Conservation (phyloP, 2,888 invertebrate species). For the Phyto melanocephala region DNA sequence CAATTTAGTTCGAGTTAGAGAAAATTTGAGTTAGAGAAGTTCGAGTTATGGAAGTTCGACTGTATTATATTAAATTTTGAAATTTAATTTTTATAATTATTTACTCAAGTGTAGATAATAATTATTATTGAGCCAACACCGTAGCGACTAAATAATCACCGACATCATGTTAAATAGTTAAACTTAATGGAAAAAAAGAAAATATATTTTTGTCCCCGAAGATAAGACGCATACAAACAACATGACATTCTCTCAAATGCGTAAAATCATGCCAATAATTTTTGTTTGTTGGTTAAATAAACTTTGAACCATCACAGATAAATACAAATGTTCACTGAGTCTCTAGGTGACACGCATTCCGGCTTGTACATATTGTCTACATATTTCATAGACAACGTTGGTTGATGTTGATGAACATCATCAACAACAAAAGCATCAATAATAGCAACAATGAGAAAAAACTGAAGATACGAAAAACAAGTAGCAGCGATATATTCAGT, state of each 20-base stretch:
- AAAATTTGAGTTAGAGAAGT: too few species aligned
- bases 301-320: conserved; percentile 50
- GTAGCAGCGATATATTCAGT: too few species aligned
- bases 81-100: too few species aligned
- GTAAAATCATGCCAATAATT: conserved; percentile 50
- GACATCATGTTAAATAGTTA: too few species aligned
- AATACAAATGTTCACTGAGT: conserved; percentile 43
- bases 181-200: too few species aligned
- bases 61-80: too few species aligned
- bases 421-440: conserved; percentile 14
- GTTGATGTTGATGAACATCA: conserved; percentile 17
- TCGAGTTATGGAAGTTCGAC: too few species aligned
- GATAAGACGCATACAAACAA: conserved; percentile 9
- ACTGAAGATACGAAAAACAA: too few species aligned
- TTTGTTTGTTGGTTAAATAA: conserved; percentile 39
- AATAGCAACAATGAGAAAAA: conserved; percentile 21
- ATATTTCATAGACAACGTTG: conserved; percentile 35
- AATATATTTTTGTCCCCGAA: not conserved
- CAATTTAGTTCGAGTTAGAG: too few species aligned
- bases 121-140: too few species aligned
- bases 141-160: too few species aligned
- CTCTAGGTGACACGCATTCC: conserved; percentile 52
- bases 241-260: conserved; percentile 31
- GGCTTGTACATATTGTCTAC: conserved; percentile 44
- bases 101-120: too few species aligned